Conservation (phyloP, 2,797 vertebrate genomes). For the Eutrigla gurnardus region DNA sequence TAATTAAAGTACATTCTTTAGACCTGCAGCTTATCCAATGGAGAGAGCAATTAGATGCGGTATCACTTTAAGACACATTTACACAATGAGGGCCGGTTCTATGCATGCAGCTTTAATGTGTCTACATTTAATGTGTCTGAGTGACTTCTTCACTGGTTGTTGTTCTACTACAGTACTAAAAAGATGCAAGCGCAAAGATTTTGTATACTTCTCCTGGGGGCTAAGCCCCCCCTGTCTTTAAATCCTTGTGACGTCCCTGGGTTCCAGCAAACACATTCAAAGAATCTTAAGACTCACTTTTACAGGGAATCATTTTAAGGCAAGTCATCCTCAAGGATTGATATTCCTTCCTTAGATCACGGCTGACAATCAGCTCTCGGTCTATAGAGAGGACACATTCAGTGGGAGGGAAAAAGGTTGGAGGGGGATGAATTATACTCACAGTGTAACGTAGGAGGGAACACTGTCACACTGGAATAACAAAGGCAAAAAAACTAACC, state of each 20-base stretch:
- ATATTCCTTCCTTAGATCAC: background rate
- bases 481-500: slow-evolving; percentile 25
- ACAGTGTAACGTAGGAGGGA: slow-evolving; percentile 6
- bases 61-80: no score
- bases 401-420: background rate
- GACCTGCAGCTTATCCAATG: no score
- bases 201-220: no score
- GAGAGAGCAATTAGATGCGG: no score
- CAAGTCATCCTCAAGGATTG: slow-evolving; percentile 5
- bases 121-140: no score
- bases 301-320: background rate
- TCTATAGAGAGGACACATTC: slow-evolving; percentile 2
- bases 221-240: no score
- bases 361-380: background rate
- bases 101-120: no score
- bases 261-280: background rate
- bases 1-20: no score
- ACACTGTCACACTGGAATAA: slow-evolving; percentile 17
- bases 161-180: no score
- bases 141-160: no score
- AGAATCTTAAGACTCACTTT: background rate
- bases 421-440: slow-evolving; percentile 10
- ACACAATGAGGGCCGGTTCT: no score
- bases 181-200: no score
- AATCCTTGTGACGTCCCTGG: background rate